These are phyloP conservation scores for Hippopotamus amphibius DNA, from an alignment of 2,113 vertebrate genomes.

Conservation along the genomic window DNA sequence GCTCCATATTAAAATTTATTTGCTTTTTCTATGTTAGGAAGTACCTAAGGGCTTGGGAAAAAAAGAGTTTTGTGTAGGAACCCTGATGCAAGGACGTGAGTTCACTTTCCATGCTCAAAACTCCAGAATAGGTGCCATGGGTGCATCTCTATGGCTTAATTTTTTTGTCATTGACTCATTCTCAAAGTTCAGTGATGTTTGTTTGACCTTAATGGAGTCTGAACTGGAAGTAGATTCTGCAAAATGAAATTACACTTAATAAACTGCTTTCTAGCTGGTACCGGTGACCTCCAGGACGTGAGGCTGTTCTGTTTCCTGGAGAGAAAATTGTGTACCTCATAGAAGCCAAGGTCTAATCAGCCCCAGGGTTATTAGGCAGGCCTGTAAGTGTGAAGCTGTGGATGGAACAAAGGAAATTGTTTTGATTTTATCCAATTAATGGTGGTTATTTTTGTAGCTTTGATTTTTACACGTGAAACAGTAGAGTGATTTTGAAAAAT, in stretches of 20 bases:
- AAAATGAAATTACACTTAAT: not conserved
- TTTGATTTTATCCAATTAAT: conserved; percentile 46
- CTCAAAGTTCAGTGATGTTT: not conserved
- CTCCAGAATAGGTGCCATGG: not conserved
- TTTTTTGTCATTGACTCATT: not conserved
- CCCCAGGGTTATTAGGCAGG: not conserved
- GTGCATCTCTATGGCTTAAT: not conserved
- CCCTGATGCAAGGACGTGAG: not conserved
- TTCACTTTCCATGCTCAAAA: not conserved
- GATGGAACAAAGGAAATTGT: conserved; percentile 47
- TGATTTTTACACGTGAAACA: not conserved
- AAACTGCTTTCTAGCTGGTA: conserved; percentile 38
- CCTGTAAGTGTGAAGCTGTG: not conserved
- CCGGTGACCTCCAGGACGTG: not conserved
- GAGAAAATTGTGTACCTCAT: conserved; percentile 56
- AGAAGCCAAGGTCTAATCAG: conserved; percentile 45
- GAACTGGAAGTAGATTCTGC: not conserved
- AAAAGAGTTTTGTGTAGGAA: not conserved
- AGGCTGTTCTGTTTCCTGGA: conserved; percentile 53
- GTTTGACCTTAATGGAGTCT: not conserved
- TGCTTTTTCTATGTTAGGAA: not conserved
- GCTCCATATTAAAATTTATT: not conserved
- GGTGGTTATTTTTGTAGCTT: conserved; percentile 29
- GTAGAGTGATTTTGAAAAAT: not conserved
- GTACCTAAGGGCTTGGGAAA: not conserved